Evolutionary conservation across 2,797 vertebrate species (phyloP).

Genomic region (Octomys mimax): DNA sequence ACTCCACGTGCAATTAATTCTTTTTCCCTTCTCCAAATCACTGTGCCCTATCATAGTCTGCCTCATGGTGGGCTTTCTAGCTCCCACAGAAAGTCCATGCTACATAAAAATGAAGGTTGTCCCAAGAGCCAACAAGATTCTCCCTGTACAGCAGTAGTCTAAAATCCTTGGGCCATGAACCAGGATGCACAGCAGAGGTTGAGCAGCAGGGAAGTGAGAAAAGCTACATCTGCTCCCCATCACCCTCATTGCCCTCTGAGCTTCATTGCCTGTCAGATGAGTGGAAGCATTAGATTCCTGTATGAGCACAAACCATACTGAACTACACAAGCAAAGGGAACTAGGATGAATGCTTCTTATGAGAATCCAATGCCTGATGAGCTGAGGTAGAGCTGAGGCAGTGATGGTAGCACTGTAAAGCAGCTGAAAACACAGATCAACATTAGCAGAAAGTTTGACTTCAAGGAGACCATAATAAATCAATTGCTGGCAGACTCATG

Average conservation of each 20-base stretch:
- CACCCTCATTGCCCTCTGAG: neutral
- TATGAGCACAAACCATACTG: neutral
- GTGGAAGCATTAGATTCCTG: neutral
- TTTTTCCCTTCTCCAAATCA: neutral
- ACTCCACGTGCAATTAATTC: neutral
- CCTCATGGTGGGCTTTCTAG: neutral
- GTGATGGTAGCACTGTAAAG: neutral
- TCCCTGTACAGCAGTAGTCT: neutral
- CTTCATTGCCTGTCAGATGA: neutral
- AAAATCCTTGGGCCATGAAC: neutral
- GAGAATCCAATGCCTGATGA: neutral
- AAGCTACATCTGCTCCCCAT: neutral
- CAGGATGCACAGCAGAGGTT: neutral
- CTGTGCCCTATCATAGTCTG: neutral
- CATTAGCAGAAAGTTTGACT: neutral
- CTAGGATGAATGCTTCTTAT: neutral
- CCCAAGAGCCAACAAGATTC: neutral
- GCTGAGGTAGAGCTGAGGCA: neutral
- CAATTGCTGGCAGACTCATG: neutral
- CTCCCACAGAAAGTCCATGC: neutral
- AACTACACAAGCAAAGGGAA: neutral
- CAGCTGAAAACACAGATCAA: neutral
- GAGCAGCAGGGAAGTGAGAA: neutral
- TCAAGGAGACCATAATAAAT: neutral
- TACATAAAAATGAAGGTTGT: neutral